These are phyloP conservation scores for Heliocidaris erythrogramma DNA, from an alignment of 35 echinoderm and acorn worm genomes.

Conservation along the genomic window DNA sequence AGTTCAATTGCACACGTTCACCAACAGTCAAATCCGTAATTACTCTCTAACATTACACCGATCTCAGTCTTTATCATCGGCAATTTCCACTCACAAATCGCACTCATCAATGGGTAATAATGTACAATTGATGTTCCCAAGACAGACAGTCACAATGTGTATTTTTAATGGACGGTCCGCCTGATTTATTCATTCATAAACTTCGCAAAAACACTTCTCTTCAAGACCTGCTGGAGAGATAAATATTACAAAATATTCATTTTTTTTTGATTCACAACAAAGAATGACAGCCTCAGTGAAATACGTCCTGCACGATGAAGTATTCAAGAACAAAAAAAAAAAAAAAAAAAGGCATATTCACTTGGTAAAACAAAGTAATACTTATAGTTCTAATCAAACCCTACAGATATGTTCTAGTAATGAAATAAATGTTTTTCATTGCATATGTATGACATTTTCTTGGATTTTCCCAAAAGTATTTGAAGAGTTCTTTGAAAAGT, in stretches of 20 bases:
- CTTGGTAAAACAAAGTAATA: no score
- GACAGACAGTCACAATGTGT: background rate
- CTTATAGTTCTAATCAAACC: no score
- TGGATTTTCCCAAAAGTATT: no score
- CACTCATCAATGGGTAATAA: background rate
- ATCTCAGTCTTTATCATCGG: background rate
- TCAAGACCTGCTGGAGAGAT: background rate
- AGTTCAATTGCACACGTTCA: background rate
- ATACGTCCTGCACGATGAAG: background rate
- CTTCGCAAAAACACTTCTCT: background rate
- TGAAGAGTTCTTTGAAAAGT: no score
- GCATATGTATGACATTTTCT: no score
- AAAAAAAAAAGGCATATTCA: background rate
- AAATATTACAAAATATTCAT: background rate
- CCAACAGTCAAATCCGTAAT: background rate
- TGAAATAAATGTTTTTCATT: no score
- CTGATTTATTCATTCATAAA: constrained; percentile 17
- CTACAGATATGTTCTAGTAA: no score
- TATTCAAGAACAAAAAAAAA: background rate
- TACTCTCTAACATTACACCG: background rate
- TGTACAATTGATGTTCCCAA: background rate
- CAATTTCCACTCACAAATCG: background rate
- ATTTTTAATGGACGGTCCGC: background rate
- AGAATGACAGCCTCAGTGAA: background rate
- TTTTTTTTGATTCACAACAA: background rate